Evolutionary conservation across 2,113 vertebrate species (phyloP).

Genomic region (Eidolon helvum): DNA sequence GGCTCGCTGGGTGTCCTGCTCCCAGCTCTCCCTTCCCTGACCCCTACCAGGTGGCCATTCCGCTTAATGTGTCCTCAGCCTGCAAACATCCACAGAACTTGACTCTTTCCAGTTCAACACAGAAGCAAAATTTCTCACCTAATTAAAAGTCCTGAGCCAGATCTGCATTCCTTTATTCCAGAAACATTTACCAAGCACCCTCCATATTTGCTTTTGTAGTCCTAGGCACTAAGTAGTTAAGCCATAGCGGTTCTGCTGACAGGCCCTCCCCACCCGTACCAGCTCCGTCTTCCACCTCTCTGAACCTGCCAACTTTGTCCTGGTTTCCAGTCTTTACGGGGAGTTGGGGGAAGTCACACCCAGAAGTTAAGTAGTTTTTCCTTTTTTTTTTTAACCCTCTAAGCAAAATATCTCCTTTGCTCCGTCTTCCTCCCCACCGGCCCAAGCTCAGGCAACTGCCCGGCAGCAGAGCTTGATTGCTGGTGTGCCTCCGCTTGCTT

Average conservation of each 20-base stretch:
- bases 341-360: neutral
- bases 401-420: neutral
- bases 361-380: neutral
- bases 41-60: too few species aligned
- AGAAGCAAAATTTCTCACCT: neutral
- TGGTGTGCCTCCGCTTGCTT: neutral
- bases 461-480: neutral
- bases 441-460: neutral
- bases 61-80: neutral
- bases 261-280: neutral
- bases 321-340: neutral
- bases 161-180: neutral
- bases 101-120: neutral
- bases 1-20: neutral
- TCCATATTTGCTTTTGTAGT: neutral
- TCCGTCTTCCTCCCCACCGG: neutral
- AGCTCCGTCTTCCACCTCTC: neutral
- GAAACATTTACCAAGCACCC: neutral
- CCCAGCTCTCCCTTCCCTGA: fast-evolving
- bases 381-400: neutral
- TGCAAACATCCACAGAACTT: neutral
- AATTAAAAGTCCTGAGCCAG: neutral
- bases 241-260: neutral
- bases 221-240: neutral
- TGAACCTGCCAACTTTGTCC: neutral